These are phyloP conservation scores for Eclectus roratus DNA, from an alignment of 2,113 vertebrate genomes.

Conservation along the genomic window DNA sequence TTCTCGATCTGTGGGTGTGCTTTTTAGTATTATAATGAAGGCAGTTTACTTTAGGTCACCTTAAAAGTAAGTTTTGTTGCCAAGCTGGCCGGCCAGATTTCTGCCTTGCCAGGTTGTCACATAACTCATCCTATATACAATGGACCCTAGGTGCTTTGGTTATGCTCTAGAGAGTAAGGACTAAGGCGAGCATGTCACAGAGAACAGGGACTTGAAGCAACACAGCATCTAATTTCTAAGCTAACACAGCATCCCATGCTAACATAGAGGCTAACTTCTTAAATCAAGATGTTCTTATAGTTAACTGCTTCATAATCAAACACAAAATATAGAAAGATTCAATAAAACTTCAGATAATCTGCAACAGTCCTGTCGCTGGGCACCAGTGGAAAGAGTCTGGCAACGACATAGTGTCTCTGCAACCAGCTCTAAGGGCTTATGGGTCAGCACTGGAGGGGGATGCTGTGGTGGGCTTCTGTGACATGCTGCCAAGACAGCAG, in stretches of 20 bases:
- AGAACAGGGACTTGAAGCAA: not conserved
- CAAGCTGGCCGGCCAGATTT: not conserved
- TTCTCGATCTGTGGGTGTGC: not conserved
- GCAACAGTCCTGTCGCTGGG: not conserved
- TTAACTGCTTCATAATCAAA: not conserved
- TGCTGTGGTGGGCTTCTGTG: not conserved
- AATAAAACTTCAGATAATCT: not conserved
- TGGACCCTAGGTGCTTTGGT: not conserved
- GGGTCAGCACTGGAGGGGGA: not conserved
- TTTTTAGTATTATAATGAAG: not conserved
- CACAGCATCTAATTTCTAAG: not conserved
- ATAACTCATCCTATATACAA: not conserved
- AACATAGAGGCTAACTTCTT: not conserved
- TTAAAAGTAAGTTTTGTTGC: not conserved
- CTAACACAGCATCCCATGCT: not conserved
- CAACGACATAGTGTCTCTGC: not conserved
- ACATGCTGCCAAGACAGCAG: not conserved
- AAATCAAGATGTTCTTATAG: not conserved
- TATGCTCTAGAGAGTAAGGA: not conserved
- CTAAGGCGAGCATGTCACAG: not conserved
- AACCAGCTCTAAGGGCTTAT: not conserved
- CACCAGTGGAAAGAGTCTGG: not conserved
- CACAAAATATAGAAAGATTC: not conserved
- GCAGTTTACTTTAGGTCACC: not conserved
- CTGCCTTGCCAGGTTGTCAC: not conserved